Evolutionary conservation across 2,888 invertebrate species (phyloP), one percentile per base, ranked within the genome.

Genomic region (Cataglyphis rosenhaueri): DNA sequence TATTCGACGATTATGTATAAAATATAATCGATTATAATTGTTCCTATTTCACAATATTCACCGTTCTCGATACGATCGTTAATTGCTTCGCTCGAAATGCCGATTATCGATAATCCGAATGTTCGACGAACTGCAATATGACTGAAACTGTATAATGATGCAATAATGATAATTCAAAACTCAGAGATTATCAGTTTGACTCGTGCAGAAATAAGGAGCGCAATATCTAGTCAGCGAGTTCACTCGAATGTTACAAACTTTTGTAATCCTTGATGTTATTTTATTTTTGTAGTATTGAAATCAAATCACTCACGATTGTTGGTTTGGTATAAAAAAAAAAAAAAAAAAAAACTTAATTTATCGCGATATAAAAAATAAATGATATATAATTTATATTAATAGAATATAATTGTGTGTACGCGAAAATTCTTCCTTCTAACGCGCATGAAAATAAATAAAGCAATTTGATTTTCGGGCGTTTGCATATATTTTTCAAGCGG

Each of bases 401-500:
- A 12, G 18, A 10, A 6, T 70, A 35, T 71, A 59, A 57, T 38
- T 57, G 38, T 38, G 18, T 12, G 57, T 29, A 38, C 29, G 55
- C 12, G 64, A 35, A 4, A 52, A 38, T 65, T 52, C 18, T 8
- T 9, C 21, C 35, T 41, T 25, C 18, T 21, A 44, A 18, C 44
- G 44, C 57, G 44, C 25, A 79, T 70, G 18, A 78, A 61, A 38
- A 79, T 25, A 79, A 79, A 79, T 25, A 59, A 79, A 44, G 59
- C 48, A 61, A 71, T 79, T 79, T 71, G 70, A 59, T 79, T 79
- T 59, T 59, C 25, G 35, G 78, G 41, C 44, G 70, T 78, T 78
- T 78, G 78, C 78, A 79, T 79, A 79, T 71, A 79, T 79, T 71
- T 79, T 79, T 79, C 78, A 79, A 71, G 78, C 71, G 71, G 44